Conservation (phyloP, 1,140 invertebrate genomes). For the roundworm (Caenorhabditis elegans) region WBcel235 BX284604.4:13130501-13131000, state of each 20-base stretch:
- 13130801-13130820: too few relatives aligned
- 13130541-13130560: neutral
- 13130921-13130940: neutral
- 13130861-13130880: neutral
- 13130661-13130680: too few relatives aligned
- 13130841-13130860: too few relatives aligned
- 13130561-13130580: neutral
- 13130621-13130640: neutral
- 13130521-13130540: neutral
- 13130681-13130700: too few relatives aligned
- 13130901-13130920: neutral
- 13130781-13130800: too few relatives aligned
- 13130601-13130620: neutral
- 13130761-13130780: too few relatives aligned
- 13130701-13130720: too few relatives aligned
- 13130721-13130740: too few relatives aligned
- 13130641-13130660: too few relatives aligned
- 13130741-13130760: too few relatives aligned
- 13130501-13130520: neutral
- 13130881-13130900: conserved; percentile 17
- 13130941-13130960: neutral
- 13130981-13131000: neutral
- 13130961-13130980: neutral
- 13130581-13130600: neutral
- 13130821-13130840: too few relatives aligned